These are phyloP conservation scores for Podarcis raffonei DNA, from an alignment of 2,113 vertebrate species.

Conservation along the genomic window DNA sequence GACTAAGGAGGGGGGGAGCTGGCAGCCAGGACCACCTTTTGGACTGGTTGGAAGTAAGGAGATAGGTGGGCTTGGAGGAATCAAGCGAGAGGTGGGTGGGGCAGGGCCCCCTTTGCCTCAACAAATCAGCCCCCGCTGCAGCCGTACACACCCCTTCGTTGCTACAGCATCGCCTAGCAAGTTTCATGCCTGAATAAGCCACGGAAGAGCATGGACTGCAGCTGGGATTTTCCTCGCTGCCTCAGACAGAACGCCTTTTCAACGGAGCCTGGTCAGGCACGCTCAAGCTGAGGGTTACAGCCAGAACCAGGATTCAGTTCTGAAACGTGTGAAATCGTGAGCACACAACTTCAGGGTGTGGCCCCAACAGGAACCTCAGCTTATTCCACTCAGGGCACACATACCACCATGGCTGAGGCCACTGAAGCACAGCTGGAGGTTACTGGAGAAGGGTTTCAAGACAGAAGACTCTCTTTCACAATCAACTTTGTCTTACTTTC, in stretches of 20 bases:
- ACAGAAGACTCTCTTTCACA: neutral
- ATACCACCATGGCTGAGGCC: neutral
- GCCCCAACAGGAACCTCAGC: too few species aligned
- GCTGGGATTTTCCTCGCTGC: neutral
- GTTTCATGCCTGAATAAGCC: neutral
- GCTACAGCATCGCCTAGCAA: neutral
- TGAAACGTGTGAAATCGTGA: neutral
- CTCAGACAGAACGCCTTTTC: neutral
- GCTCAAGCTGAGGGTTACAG: neutral
- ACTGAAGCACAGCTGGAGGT: neutral
- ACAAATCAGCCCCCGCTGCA: too few species aligned
- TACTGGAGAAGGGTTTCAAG: neutral
- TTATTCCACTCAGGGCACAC: neutral
- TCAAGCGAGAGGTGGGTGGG: too few species aligned
- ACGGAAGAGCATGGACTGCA: neutral
- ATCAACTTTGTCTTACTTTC: too few species aligned
- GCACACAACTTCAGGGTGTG: neutral
- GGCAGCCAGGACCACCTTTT: too few species aligned
- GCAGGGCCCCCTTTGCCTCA: too few species aligned
- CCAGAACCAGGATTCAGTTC: neutral
- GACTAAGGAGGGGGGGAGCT: too few species aligned
- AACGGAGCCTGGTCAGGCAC: neutral
- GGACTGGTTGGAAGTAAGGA: too few species aligned
- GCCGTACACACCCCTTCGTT: neutral
- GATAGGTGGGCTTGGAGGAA: too few species aligned